These are phyloP conservation scores for Acrocephalus scirpaceus DNA, from an alignment of 2,797 vertebrate genomes.

Conservation along the genomic window DNA sequence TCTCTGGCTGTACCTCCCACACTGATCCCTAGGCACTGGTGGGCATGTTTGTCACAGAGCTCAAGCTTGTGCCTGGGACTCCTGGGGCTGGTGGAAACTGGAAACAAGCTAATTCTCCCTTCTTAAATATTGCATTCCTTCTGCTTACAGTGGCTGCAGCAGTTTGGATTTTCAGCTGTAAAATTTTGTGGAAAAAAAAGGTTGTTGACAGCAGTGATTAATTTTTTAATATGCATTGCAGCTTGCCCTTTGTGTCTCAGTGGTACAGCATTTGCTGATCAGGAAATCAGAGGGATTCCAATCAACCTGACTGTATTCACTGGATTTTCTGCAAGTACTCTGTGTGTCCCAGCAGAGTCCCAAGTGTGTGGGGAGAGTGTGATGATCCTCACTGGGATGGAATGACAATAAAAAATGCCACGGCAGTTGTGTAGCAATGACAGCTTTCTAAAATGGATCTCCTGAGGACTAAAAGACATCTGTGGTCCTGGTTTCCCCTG, in stretches of 20 bases:
- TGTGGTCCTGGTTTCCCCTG: background rate
- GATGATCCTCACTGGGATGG: background rate
- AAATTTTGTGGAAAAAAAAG: background rate
- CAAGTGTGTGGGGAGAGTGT: background rate
- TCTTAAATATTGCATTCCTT: background rate
- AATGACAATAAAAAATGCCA: background rate
- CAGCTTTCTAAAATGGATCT: background rate
- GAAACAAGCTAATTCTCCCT: background rate
- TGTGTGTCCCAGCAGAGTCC: rapidly evolving
- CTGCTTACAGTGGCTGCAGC: background rate
- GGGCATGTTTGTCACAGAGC: background rate
- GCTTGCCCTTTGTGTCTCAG: background rate
- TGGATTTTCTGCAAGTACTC: background rate
- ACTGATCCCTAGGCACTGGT: background rate
- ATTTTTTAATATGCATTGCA: background rate
- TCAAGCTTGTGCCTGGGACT: background rate
- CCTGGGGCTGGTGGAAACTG: background rate
- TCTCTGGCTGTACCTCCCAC: background rate
- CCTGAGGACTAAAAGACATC: background rate
- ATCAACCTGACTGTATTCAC: background rate
- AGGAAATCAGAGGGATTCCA: background rate
- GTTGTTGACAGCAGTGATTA: background rate
- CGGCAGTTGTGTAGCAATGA: background rate
- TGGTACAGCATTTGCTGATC: background rate
- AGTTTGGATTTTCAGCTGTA: background rate